Conservation (phyloP, 92 coral and sea anemone species). For the Epizoanthus illoricatus region DNA sequence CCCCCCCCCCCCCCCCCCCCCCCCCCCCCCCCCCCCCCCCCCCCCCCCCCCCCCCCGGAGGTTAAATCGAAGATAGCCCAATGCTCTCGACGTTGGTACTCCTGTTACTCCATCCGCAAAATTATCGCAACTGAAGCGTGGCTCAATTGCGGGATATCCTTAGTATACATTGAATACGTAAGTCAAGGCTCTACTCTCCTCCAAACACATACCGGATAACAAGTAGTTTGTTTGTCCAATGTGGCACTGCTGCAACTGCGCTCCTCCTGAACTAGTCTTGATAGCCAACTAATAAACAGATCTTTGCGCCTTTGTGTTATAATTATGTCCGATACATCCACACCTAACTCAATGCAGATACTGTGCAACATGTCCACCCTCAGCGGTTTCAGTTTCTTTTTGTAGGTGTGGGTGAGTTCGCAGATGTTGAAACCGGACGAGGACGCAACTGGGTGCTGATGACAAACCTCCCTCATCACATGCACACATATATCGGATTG, state of each 20-base stretch:
- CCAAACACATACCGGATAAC: no score
- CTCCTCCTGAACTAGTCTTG: background rate
- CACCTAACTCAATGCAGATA: background rate
- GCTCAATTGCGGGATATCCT: no score
- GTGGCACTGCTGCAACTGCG: background rate
- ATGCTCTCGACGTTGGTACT: no score
- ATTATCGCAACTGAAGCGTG: no score
- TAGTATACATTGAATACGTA: no score
- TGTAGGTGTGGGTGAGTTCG: constrained; percentile 3
- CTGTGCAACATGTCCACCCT: constrained; percentile 1
- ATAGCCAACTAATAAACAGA: background rate
- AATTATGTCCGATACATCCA: background rate
- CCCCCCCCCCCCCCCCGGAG: no score
- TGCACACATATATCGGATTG: background rate
- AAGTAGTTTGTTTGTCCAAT: no score
- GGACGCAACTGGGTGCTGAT: constrained; percentile 6
- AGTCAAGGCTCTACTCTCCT: no score
- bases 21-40: no score
- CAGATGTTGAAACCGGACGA: constrained; percentile 28
- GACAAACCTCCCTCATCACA: constrained; percentile 22
- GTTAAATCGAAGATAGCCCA: no score
- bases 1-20: no score
- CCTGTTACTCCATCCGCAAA: no score
- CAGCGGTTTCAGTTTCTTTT: background rate
- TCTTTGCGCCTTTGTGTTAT: background rate